These are phyloP conservation scores for Copidosoma floridanum DNA, from an alignment of 1,140 invertebrate genomes.

Conservation along the genomic window DNA sequence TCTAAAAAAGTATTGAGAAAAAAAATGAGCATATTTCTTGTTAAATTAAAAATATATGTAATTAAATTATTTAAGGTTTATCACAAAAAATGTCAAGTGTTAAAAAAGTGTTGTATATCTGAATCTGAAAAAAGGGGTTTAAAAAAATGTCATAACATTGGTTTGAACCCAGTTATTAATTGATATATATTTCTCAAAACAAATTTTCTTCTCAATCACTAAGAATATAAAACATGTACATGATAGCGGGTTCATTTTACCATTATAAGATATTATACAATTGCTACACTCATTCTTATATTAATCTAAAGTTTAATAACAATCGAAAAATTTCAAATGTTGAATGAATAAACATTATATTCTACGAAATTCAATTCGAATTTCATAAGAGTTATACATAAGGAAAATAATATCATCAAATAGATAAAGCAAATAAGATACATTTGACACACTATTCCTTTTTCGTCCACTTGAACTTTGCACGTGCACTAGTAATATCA, in stretches of 20 bases:
- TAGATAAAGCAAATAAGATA: not conserved
- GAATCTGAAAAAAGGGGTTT: no score
- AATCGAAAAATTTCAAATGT: not conserved
- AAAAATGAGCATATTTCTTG: no score
- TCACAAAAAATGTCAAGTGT: no score
- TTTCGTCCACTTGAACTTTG: conserved; percentile 52
- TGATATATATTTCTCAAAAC: conserved; percentile 6
- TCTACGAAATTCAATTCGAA: not conserved
- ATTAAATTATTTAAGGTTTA: no score
- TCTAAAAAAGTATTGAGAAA: no score
- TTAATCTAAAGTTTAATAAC: not conserved
- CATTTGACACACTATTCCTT: conserved; percentile 33
- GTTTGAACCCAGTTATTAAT: no score
- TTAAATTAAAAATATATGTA: no score
- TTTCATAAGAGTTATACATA: conserved; percentile 1
- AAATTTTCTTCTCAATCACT: not conserved
- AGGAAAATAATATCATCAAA: not conserved
- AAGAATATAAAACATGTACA: conserved; percentile 5
- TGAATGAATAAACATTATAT: not conserved
- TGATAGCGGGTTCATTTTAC: conserved; percentile 6
- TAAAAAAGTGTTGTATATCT: no score
- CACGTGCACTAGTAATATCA: conserved; percentile 37
- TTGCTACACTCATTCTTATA: conserved; percentile 2
- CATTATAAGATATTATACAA: conserved; percentile 19
- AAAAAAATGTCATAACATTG: no score